Evolutionary conservation across 2,113 vertebrate genomes (phyloP).

Genomic region (Siphamia tubifer): DNA sequence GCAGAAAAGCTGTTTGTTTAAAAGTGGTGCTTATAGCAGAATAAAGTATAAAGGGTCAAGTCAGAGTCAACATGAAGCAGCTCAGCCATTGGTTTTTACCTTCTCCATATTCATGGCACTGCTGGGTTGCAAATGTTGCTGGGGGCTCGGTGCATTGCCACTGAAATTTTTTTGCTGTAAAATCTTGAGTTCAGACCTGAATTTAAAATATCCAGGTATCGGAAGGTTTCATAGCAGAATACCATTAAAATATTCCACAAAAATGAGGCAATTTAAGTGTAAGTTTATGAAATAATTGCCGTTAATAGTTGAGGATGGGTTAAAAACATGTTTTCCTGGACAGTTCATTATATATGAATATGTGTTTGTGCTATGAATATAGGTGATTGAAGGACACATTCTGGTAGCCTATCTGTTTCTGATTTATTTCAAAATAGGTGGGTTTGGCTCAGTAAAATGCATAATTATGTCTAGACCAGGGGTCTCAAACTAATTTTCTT

Average conservation of each 20-base stretch:
- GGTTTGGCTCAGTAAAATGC: too few relatives aligned
- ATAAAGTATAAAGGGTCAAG: neutral
- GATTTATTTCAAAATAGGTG: too few relatives aligned
- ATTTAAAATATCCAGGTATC: neutral
- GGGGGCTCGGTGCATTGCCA: neutral
- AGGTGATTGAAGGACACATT: too few relatives aligned
- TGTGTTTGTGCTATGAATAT: too few relatives aligned
- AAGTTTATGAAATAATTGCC: too few relatives aligned
- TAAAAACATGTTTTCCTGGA: too few relatives aligned
- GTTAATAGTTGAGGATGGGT: too few relatives aligned
- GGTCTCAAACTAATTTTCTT: too few relatives aligned
- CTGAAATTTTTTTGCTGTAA: neutral
- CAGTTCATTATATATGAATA: too few relatives aligned
- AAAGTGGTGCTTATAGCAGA: neutral
- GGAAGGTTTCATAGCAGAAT: neutral
- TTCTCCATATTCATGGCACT: constrained; percentile 25
- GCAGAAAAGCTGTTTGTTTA: neutral
- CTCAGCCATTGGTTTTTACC: constrained; percentile 16
- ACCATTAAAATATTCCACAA: neutral
- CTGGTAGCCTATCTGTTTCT: too few relatives aligned
- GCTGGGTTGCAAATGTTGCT: constrained; percentile 10
- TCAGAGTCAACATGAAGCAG: constrained; percentile 10
- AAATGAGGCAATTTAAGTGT: neutral
- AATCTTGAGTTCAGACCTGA: neutral
- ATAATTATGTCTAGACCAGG: too few relatives aligned